phyloP scores from a whole-genome alignment of 1,140 invertebrate species.

The Orchestia grillus region DNA sequence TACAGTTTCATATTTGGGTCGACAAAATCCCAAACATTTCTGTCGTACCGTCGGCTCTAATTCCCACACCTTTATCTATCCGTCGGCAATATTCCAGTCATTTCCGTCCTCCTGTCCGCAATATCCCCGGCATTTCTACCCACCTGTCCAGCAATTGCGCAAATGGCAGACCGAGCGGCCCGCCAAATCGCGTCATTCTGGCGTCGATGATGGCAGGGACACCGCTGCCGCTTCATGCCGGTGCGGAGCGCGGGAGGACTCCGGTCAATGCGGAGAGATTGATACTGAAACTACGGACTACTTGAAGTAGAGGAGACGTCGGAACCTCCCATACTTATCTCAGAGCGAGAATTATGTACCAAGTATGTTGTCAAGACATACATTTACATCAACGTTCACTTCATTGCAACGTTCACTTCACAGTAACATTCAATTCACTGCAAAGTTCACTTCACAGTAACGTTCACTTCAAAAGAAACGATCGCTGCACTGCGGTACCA shows the following conservation, averaged over 20 bases:
- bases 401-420: no score
- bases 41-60: not conserved
- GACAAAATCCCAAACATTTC: not conserved
- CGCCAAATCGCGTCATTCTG: slow-evolving; percentile 45
- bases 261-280: not conserved
- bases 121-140: slow-evolving; percentile 17
- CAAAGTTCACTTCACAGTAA: no score
- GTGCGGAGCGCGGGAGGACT: slow-evolving; percentile 9
- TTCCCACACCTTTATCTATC: slow-evolving; percentile 9
- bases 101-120: slow-evolving; percentile 8
- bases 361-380: not conserved
- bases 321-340: not conserved
- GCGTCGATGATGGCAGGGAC: slow-evolving; percentile 33
- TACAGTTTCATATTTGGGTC: not conserved
- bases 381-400: not conserved
- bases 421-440: no score
- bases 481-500: no score
- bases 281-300: not conserved
- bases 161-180: not conserved
- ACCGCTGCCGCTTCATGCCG: not conserved
- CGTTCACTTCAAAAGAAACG: no score
- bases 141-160: slow-evolving; percentile 21
- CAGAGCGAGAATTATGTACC: not conserved
- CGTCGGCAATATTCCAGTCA: slow-evolving; percentile 41
- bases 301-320: not conserved